Evolutionary conservation across 2,888 invertebrate genomes (phyloP), one percentile per base, ranked within the genome.

Genomic region (Leptarthrus brevirostris): DNA sequence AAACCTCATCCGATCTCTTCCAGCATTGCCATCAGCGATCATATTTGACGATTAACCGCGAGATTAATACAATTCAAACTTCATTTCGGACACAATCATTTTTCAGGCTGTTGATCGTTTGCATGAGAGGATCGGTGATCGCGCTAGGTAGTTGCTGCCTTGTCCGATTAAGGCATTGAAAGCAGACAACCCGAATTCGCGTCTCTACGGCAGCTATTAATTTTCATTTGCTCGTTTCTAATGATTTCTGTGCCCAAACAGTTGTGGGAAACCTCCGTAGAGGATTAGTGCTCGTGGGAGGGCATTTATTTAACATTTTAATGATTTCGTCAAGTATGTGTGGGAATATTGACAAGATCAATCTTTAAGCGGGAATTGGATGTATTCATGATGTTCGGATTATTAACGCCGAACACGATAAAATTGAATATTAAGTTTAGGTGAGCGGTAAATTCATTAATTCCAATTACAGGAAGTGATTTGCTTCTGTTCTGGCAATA

Each of bases 51-150:
- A 69, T 69, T 24, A 49, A n/a, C 3, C 20, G 12, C 20, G 47
- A 69, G 52, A 69, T 52, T 52, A 69, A 52, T 69, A 44, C 34
- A 64, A 64, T 24, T 64, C 64, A 64, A 47, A 44, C 10, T 22
- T 40, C 20, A 24, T n/a, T 8, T 26, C 12, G 40, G 36, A 26
- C 40, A 14, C 56, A n/a, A 22, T 64, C 24, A 44, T 64, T 64
- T 44, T 64, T 64, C 26, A 40, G 64, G n/a, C 14, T 44, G 44
- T n/a, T 47, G n/a, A n/a, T n/a, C n/a, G n/a, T n/a, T 24, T 14
- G 24, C 47, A 24, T 64, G 36, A n/a, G 34, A 36, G 22, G 40
- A 34, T 10, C 12, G 34, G 16, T 4, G 20, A 58, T 5, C 20
- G 10, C 8, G 6, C 36, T 20, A n/a, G 40, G 36, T 20, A 58